Percentiles rank a stretch among this genome's conserved stretches.
phyloP scores from a whole-genome alignment of 1,140 invertebrate genomes.

The Cydia strobilella region DNA sequence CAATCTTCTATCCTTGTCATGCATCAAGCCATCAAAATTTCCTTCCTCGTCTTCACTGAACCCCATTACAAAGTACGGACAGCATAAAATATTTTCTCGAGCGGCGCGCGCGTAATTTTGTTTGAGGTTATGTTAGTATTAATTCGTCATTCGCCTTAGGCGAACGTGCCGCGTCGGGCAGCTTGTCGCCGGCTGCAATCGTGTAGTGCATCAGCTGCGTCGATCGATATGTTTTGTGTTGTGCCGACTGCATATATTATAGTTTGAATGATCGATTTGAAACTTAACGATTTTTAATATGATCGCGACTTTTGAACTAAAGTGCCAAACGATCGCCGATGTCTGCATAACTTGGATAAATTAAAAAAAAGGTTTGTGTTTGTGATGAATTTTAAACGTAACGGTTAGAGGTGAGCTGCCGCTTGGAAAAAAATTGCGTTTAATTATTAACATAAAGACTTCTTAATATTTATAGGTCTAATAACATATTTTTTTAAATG shows the following conservation, averaged over 20 bases:
- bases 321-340: slow-evolving; percentile 42
- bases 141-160: slow-evolving; percentile 60
- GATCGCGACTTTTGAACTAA: slow-evolving; percentile 47
- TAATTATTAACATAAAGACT: not conserved
- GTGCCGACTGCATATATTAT: slow-evolving; percentile 43
- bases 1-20: slow-evolving; percentile 46
- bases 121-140: slow-evolving; percentile 77
- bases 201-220: slow-evolving; percentile 45
- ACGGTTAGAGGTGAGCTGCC: not conserved
- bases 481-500: too few species aligned
- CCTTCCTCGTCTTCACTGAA: slow-evolving; percentile 54
- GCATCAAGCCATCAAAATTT: slow-evolving; percentile 42
- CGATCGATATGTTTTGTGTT: slow-evolving; percentile 54
- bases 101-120: slow-evolving; percentile 68
- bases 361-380: slow-evolving; percentile 34
- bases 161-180: slow-evolving; percentile 52
- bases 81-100: slow-evolving; percentile 71
- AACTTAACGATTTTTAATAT: slow-evolving; percentile 40
- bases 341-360: slow-evolving; percentile 41
- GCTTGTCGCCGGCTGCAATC: slow-evolving; percentile 38
- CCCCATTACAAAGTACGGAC: slow-evolving; percentile 64
- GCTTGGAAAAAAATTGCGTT: not conserved
- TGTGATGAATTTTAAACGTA: slow-evolving; percentile 17
- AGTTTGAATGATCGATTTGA: slow-evolving; percentile 38
- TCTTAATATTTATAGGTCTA: not conserved